Conservation (phyloP, 2,113 vertebrate species). For the Carassius carassius region DNA sequence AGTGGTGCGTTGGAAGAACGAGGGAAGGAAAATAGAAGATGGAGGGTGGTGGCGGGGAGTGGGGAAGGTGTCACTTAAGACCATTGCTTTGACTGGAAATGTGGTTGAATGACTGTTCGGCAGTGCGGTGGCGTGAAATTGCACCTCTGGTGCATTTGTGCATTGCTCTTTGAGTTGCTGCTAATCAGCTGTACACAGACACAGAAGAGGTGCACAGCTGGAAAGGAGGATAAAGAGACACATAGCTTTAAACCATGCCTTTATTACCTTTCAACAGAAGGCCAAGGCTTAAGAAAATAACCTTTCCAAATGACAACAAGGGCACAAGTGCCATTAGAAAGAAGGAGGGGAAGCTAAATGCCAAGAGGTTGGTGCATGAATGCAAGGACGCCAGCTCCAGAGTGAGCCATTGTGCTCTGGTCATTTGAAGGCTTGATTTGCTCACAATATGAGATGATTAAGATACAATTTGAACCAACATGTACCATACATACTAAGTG, state of each 20-base stretch:
- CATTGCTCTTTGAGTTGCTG: constrained; percentile 67
- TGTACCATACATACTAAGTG: constrained; percentile 13
- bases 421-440: constrained; percentile 36
- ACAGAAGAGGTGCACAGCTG: constrained; percentile 66
- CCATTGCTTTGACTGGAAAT: constrained; percentile 64
- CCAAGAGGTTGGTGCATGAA: constrained; percentile 58
- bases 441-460: constrained; percentile 32
- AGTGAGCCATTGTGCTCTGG: constrained; percentile 22
- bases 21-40: background rate
- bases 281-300: constrained; percentile 59
- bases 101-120: constrained; percentile 61
- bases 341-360: constrained; percentile 61
- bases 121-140: constrained; percentile 72
- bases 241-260: constrained; percentile 56
- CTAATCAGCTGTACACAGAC: constrained; percentile 76
- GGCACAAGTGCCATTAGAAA: constrained; percentile 64
- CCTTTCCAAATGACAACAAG: constrained; percentile 68
- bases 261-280: constrained; percentile 73
- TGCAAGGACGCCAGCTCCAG: constrained; percentile 15
- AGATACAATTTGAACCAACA: constrained; percentile 4
- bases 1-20: background rate
- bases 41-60: background rate
- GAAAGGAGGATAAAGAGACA: constrained; percentile 66
- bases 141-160: constrained; percentile 63
- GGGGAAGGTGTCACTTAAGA: constrained; percentile 57